A percentile compares a stretch with the other conserved stretches of the same genome.
Conservation (phyloP, 2,797 vertebrate genomes). For the Acridotheres tristis region DNA sequence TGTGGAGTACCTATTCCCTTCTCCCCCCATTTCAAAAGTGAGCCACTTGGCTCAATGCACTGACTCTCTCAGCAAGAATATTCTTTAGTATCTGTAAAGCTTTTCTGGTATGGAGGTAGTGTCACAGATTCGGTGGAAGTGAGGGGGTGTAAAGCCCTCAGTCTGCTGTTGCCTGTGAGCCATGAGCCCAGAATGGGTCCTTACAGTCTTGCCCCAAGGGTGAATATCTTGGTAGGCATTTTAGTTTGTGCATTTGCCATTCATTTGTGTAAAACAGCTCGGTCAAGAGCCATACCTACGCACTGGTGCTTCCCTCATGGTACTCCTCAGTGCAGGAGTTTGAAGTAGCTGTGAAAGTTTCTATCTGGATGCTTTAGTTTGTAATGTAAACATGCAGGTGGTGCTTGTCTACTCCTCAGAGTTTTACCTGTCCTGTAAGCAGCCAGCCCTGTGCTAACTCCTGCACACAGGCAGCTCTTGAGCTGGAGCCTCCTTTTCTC, state of each 20-base stretch:
- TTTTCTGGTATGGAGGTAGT: conserved; percentile 23
- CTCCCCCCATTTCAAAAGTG: not conserved
- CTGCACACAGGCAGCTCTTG: not conserved
- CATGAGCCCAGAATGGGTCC: not conserved
- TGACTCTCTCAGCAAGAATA: not conserved
- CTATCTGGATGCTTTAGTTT: not conserved
- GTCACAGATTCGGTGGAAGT: not conserved
- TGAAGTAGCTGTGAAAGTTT: not conserved
- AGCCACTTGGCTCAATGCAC: not conserved
- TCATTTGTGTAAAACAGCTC: not conserved
- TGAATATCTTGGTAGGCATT: not conserved
- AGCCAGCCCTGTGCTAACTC: not conserved
- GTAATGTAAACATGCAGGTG: not conserved
- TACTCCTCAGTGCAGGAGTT: not conserved
- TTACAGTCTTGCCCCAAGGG: not conserved
- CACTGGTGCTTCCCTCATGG: not conserved
- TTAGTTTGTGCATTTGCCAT: not conserved
- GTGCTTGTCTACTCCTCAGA: not conserved
- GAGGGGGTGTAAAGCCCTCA: not conserved
- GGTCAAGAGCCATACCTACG: not conserved
- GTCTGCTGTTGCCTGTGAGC: not conserved
- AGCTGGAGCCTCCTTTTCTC: not conserved
- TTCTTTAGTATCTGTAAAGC: conserved; percentile 11
- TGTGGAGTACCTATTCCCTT: not conserved
- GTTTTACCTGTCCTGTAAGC: not conserved